A percentile compares a stretch with the other conserved stretches of the same genome.
These are phyloP conservation scores for Cryptoblepharus egeriae DNA, from an alignment of 2,797 vertebrate genomes.

Conservation along the genomic window DNA sequence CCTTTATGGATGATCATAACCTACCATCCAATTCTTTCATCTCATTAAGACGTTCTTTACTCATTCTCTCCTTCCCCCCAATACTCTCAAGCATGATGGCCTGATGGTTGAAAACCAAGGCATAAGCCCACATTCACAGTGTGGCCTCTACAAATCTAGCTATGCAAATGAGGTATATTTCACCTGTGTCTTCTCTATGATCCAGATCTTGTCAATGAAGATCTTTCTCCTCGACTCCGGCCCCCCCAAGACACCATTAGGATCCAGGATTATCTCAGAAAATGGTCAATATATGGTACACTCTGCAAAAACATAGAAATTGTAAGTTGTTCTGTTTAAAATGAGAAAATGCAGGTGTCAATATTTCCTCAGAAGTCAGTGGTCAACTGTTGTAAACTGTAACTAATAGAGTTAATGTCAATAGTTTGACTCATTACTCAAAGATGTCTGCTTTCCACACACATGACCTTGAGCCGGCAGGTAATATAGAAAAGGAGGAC, in stretches of 20 bases:
- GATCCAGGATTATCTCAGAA: background rate
- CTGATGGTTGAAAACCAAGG: too few relatives aligned
- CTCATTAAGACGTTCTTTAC: background rate
- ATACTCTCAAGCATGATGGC: too few relatives aligned
- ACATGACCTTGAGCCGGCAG: conserved; percentile 14
- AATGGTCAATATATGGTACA: background rate
- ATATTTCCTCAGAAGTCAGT: conserved; percentile 22
- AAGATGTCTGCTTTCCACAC: background rate
- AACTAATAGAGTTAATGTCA: conserved; percentile 1
- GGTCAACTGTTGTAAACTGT: background rate
- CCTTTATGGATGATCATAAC: background rate
- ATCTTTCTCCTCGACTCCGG: too few relatives aligned
- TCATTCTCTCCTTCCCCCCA: background rate
- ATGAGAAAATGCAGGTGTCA: background rate
- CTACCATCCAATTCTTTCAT: background rate
- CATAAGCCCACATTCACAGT: too few relatives aligned
- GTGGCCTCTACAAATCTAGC: too few relatives aligned
- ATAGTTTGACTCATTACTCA: conserved; percentile 18
- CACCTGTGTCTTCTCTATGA: too few relatives aligned
- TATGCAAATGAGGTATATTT: too few relatives aligned
- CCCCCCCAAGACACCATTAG: background rate
- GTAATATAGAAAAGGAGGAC: background rate
- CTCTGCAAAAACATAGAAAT: background rate
- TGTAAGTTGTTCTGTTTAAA: background rate
- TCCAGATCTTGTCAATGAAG: too few relatives aligned